A percentile compares a stretch with the other conserved stretches of the same genome.
phyloP scores from a whole-genome alignment of 1,140 invertebrate genomes.

The Drosophila chauvacae region DNA sequence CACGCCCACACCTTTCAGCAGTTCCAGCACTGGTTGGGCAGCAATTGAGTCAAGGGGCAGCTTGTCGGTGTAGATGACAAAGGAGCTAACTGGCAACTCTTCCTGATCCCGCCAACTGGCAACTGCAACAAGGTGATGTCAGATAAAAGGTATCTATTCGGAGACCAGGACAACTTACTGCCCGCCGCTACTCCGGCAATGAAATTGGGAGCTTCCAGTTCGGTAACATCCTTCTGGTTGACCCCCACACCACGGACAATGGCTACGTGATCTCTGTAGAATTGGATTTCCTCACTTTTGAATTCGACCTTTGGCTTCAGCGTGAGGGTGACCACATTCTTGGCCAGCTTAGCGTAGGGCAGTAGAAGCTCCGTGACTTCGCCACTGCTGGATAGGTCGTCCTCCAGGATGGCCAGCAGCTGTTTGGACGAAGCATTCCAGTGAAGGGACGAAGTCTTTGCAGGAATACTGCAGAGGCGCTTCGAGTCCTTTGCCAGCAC shows the following conservation, averaged over 20 bases:
- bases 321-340: conserved; percentile 69
- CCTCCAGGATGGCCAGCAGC: conserved; percentile 64
- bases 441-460: conserved; percentile 56
- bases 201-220: conserved; percentile 78
- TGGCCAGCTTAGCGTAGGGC: conserved; percentile 61
- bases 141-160: too few species aligned
- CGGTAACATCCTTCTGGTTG: conserved; percentile 29
- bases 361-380: conserved; percentile 67
- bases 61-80: conserved; percentile 73
- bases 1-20: conserved; percentile 57
- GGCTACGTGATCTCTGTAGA: conserved; percentile 58
- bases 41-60: conserved; percentile 65
- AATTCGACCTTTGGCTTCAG: conserved; percentile 76
- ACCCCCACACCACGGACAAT: conserved; percentile 62
- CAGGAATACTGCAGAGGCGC: conserved; percentile 59
- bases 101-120: conserved; percentile 65
- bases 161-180: conserved; percentile 41
- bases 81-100: conserved; percentile 53
- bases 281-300: conserved; percentile 72
- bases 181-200: conserved; percentile 74
- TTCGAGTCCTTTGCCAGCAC: conserved; percentile 41
- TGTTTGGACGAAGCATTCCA: conserved; percentile 50
- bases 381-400: conserved; percentile 70
- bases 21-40: conserved; percentile 68
- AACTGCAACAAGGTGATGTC: conserved; percentile 40